Base-by-base conservation (phyloP, 2,113 vertebrate species). In the Ivindomyrus marchei region DNA sequence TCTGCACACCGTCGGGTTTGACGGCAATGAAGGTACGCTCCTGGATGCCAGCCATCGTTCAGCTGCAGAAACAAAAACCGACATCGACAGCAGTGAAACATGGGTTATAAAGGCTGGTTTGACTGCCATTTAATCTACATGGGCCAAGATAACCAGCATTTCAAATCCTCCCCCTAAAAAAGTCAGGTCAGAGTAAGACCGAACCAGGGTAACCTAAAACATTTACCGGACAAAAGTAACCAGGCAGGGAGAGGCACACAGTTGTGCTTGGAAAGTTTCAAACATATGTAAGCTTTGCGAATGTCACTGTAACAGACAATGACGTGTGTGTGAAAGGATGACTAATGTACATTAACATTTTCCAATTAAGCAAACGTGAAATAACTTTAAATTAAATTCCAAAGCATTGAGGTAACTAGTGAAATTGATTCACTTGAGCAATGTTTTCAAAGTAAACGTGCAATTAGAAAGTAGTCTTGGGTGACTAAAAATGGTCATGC, bases 1-100 rank as follows among this genome's bases (percentile, higher is more conserved):
- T 94, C 96, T 98, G 98, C 87, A 99, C 97, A 0, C 98, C 98
- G 0, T 99, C 98, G 0, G 98, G 98, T 84, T 99, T 99, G 94
- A 99, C 95, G 1, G 97, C 98, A 0, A 99, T 95, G 94, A 99
- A 98, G 3, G 97, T 98, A 24, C 96, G 96, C 91, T 99, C 97
- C 0, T 94, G 93, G 45, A 92, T 91, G 9, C 74, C 89, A 77
- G 92, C 88, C 93, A 94, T 94, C 27, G 80, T 39, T 45, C 92
- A 93, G 88, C 19, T 70, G 39, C 31, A 89, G 52, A 13, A 56
- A 13, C 83, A 56, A 87, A 47, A 86, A 15, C 9, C 49, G 2
- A 13, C 84, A 50, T 19, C 3, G 45, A 27, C 9, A 27, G 24
- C 45, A 13, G 47, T 13, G 27, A 46, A 13, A 5, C 45, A 21